Percentiles rank a stretch among this genome's conserved stretches.
phyloP scores from a whole-genome alignment of 53 echinoderm and acorn worm genomes.

The Apostichopus leukothele region DNA sequence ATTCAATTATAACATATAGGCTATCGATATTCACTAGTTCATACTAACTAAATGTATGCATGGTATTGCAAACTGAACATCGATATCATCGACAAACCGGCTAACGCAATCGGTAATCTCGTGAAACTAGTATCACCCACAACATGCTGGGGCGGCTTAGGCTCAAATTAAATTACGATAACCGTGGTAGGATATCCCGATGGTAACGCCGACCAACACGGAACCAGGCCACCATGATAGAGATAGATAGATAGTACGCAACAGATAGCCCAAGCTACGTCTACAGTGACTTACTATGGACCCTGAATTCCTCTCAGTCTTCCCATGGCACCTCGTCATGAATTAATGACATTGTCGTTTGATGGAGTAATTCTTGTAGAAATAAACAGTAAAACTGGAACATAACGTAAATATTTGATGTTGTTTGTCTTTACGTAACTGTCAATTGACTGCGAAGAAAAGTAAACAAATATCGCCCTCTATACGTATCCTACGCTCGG shows the following conservation, averaged over 20 bases:
- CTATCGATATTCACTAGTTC: too few relatives aligned
- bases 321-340: not conserved
- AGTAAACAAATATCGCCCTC: not conserved
- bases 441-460: not conserved
- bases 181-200: not conserved
- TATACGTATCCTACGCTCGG: not conserved
- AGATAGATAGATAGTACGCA: too few relatives aligned
- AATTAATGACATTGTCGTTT: not conserved
- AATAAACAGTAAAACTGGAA: too few relatives aligned
- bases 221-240: too few relatives aligned
- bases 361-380: not conserved
- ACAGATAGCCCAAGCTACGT: too few relatives aligned
- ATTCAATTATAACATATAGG: too few relatives aligned
- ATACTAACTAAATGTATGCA: too few relatives aligned
- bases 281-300: not conserved
- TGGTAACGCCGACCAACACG: too few relatives aligned
- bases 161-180: not conserved
- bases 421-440: not conserved
- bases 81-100: too few relatives aligned
- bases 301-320: not conserved
- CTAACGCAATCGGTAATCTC: not conserved
- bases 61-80: too few relatives aligned
- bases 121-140: not conserved
- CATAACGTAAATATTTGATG: too few relatives aligned
- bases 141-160: not conserved